phyloP scores from a whole-genome alignment of 64 coral and sea anemone species.

The Montipora efflorescens region DNA sequence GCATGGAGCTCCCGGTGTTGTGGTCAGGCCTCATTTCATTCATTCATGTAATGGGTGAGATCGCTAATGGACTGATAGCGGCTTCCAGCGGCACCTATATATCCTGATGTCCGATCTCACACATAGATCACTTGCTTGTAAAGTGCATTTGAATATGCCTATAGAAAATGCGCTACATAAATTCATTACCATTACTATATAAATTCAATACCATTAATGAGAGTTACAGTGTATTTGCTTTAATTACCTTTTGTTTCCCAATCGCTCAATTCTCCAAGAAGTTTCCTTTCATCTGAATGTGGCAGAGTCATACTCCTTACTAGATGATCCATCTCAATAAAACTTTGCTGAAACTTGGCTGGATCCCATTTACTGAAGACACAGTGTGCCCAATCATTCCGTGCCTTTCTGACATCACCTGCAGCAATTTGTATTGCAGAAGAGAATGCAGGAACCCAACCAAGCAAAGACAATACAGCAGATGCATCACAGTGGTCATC shows the following conservation, averaged over 20 bases:
- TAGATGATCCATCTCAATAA: slow-evolving; percentile 2
- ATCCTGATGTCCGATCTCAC: no score
- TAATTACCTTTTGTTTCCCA: slow-evolving; percentile 42
- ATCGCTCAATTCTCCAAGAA: not conserved
- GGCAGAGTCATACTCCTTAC: not conserved
- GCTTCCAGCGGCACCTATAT: no score
- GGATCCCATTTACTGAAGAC: not conserved
- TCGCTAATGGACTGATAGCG: no score
- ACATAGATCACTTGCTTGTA: no score
- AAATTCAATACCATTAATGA: no score
- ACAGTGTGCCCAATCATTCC: not conserved
- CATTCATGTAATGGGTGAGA: no score
- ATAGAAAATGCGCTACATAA: no score
- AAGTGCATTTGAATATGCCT: no score
- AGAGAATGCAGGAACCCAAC: not conserved
- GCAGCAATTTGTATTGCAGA: not conserved
- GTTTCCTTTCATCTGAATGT: not conserved
- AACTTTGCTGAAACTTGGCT: not conserved
- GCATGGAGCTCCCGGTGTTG: no score
- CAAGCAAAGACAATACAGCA: not conserved
- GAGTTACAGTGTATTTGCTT: no score
- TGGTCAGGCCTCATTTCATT: no score
- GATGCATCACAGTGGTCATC: slow-evolving; percentile 26
- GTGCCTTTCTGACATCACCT: not conserved
- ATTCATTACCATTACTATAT: no score